A percentile compares a stretch with the other conserved stretches of the same genome.
Conservation (phyloP, 2,113 vertebrate species). For the Tychaedon coryphoeus region DNA sequence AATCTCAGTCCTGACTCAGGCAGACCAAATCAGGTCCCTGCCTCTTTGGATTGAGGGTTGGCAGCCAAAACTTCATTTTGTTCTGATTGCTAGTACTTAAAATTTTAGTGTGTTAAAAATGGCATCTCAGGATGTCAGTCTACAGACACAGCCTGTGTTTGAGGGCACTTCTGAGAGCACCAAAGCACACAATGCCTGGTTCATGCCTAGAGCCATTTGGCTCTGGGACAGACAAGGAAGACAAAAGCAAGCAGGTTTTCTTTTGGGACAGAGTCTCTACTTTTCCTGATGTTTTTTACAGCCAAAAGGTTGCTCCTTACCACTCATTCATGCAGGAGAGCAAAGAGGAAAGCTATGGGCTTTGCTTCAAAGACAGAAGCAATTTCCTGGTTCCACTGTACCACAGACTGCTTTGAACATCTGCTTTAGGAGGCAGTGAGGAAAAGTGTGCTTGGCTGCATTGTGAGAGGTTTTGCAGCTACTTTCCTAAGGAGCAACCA, state of each 20-base stretch:
- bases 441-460: neutral
- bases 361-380: neutral
- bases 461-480: neutral
- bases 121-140: neutral
- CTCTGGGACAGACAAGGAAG: neutral
- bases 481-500: neutral
- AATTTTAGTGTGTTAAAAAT: neutral
- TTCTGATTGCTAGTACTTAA: neutral
- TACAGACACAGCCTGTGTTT: neutral
- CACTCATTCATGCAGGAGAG: neutral
- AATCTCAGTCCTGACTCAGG: neutral
- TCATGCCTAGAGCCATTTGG: neutral
- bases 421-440: neutral
- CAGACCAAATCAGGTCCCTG: neutral
- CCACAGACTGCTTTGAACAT: neutral
- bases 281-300: neutral
- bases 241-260: neutral
- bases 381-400: neutral
- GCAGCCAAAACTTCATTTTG: neutral
- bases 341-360: neutral
- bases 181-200: neutral
- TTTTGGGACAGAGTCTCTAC: neutral
- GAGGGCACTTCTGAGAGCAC: neutral
- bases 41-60: neutral
- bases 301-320: neutral